Evolutionary conservation across 2,113 vertebrate genomes (phyloP), one percentile per base, ranked within the genome.

Genomic region (Larimichthys polyactis): DNA sequence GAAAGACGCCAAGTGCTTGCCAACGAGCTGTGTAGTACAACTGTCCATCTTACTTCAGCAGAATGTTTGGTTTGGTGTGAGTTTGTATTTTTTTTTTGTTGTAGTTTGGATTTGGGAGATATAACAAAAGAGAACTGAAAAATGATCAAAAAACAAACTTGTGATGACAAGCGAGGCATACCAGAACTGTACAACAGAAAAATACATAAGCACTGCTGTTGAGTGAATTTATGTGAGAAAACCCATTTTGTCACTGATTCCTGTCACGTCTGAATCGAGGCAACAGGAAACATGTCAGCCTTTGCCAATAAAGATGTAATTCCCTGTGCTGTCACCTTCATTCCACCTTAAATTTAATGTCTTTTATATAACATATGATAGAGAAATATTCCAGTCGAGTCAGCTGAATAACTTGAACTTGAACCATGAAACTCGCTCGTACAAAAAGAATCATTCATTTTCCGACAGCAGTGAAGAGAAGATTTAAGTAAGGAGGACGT

Each of bases 1-100:
- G 88, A 51, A 83, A 75, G 76, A 79, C n/a, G 49, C 48, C 29
- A 57, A 49, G 52, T 20, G 16, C 22, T 77, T 74, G 71, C 67
- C 75, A 86, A 27, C 3, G 16, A 76, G 74, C 77, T 52, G 76
- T 46, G 64, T 44, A 24, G 60, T 22, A 29, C 83, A 69, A 49
- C 48, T 16, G 54, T 65, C 54, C 58, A 51, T 51, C 66, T 71
- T 43, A 57, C 40, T 69, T 75, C 1, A 54, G 48, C 49, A 66
- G 11, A 63, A 29, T 36, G 57, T 72, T 71, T 32, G 19, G 32
- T 32, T 59, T 0, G 15, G 7, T 5, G 65, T 54, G 40, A 46
- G 44, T 14, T 46, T 46, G 15, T 29, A 12, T 54, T 20, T 3
- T 22, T 49, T 27, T 27, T 27, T 27, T 27, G 17, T 63, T 40